A percentile compares a stretch with the other conserved stretches of the same genome.
Evolutionary conservation across 2,888 invertebrate genomes (phyloP).

Genomic region (Zeuzera pyrina): DNA sequence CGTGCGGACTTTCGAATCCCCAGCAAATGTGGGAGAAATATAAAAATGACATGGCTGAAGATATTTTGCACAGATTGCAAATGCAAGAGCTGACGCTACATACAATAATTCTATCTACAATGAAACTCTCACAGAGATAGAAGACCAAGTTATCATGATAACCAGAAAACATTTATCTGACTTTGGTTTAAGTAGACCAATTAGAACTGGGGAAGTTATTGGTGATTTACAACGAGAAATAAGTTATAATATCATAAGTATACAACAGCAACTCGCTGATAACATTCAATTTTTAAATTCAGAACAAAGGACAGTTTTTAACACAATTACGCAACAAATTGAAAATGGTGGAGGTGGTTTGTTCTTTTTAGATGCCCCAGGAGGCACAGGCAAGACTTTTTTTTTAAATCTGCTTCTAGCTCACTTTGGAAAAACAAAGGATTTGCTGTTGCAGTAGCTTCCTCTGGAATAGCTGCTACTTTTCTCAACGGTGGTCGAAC

Average conservation of each 20-base stretch:
- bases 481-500: constrained; percentile 6
- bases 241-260: no score
- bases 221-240: constrained; percentile 14
- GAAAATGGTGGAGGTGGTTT: constrained; percentile 11
- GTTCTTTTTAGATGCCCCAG: constrained; percentile 14
- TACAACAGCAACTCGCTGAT: no score
- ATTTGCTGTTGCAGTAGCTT: constrained; percentile 15
- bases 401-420: constrained; percentile 11
- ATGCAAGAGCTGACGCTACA: constrained; percentile 7
- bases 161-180: constrained; percentile 15
- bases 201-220: constrained; percentile 12
- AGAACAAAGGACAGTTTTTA: constrained; percentile 12
- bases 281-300: constrained; percentile 11
- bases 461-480: constrained; percentile 12
- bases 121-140: constrained; percentile 15
- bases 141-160: constrained; percentile 14
- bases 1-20: constrained; percentile 15
- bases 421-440: constrained; percentile 14
- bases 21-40: constrained; percentile 14
- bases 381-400: no score
- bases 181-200: constrained; percentile 17
- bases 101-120: constrained; percentile 15
- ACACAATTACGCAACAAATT: constrained; percentile 10
- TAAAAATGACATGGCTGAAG: constrained; percentile 11
- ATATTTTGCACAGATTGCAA: constrained; percentile 5